Base-by-base conservation (phyloP, 2,113 vertebrate genomes). In the Drymodes brunneopygia region DNA sequence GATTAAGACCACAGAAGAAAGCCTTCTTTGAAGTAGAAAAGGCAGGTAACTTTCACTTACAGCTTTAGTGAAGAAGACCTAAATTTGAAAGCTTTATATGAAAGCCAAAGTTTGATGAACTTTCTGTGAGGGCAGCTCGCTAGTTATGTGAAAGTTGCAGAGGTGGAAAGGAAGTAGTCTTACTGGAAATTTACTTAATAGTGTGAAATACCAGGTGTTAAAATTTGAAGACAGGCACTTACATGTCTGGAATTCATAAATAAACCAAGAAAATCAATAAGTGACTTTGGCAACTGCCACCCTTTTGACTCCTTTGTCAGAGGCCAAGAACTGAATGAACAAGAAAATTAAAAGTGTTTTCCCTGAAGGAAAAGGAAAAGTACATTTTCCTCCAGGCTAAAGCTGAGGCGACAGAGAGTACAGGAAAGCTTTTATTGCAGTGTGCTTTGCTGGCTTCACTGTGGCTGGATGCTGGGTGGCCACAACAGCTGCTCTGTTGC, bases 231-330 rank as follows among this genome's bases (percentile, higher is more conserved):
- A 72, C 61, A 69, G 81, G 81, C 73, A 54, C 79, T 90, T 88
- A 81, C 67, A 80, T 73, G 87, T 72, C 79, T 96, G 62, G 66
- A 58, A 60, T 93, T 95, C 80, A 94, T 97, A 94, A 96, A 96
- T 97, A 96, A 96, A 93, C 54, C 66, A 72, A 81, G 89, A 54
- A 96, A 97, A 94, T 95, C 94, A 94, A 89, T 96, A 95, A 91
- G 35, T 80, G 75, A 94, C 94, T 96, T 87, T 16, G 3, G 81
- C 78, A 86, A 61, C 66, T 92, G 79, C 74, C 64, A 92, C 87
- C 58, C 54, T 86, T 95, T 88, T 95, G 90, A 93, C 92, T 94
- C 53, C 35, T 65, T 94, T 95, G 94, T 96, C 93, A 92, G 78
- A 90, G 85, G 81, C 94, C 56, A 74, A 48, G 54, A 90, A 83